These are phyloP conservation scores for Dicentrarchus labrax DNA, from an alignment of 2,113 vertebrate species.

Conservation along the genomic window DNA sequence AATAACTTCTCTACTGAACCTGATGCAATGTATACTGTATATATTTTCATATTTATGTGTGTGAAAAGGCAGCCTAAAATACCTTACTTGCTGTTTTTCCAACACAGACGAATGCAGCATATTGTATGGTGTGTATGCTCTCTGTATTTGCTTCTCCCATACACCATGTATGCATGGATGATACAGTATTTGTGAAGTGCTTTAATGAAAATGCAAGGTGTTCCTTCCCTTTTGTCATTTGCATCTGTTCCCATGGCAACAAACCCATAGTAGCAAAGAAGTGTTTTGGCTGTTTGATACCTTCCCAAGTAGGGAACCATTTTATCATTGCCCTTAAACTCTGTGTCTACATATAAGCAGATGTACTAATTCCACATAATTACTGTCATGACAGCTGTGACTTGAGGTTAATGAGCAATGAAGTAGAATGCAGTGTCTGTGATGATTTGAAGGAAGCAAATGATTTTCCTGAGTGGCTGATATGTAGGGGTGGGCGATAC, in stretches of 20 bases:
- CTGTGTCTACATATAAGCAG: neutral
- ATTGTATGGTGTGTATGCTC: neutral
- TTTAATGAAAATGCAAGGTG: conserved; percentile 31
- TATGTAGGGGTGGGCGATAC: too few relatives aligned
- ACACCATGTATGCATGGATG: neutral
- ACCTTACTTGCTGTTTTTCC: neutral
- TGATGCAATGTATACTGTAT: neutral
- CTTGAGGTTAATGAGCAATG: neutral
- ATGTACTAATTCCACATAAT: conserved; percentile 17
- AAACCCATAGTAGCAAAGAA: neutral
- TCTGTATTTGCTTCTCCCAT: neutral
- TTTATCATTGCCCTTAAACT: conserved; percentile 34
- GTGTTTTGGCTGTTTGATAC: neutral
- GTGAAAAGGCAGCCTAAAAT: neutral
- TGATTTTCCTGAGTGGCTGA: neutral
- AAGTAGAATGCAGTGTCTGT: neutral
- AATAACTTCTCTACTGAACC: neutral
- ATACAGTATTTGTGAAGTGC: conserved; percentile 3
- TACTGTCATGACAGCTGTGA: conserved; percentile 17
- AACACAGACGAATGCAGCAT: neutral
- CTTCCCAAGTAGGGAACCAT: neutral
- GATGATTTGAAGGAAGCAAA: neutral
- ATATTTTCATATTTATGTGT: neutral
- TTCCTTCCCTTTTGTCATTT: conserved; percentile 28
- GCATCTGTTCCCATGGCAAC: conserved; percentile 59